phyloP scores from a whole-genome alignment of 2,888 invertebrate genomes.

The Cephonodes hylas region DNA sequence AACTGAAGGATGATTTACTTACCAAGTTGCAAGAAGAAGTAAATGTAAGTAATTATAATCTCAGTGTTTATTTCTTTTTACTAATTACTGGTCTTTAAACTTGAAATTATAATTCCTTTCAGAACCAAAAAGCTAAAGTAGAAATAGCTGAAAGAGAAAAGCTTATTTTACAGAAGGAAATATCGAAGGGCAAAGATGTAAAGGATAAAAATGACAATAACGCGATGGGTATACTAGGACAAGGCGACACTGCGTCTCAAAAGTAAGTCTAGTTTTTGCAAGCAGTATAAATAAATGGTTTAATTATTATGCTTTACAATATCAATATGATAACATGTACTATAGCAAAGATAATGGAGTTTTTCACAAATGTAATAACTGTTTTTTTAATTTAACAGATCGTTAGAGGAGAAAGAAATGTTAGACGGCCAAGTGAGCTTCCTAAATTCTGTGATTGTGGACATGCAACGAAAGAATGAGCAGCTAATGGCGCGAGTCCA shows the following conservation, averaged over 20 bases:
- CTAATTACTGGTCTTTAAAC: not conserved
- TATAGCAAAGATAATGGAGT: no score
- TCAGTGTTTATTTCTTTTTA: not conserved
- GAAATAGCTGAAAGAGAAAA: slow-evolving; percentile 70
- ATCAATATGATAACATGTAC: no score
- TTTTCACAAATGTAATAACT: not conserved
- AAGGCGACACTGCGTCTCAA: slow-evolving; percentile 53
- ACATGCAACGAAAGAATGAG: slow-evolving; percentile 96
- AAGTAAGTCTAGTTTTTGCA: slow-evolving; percentile 55
- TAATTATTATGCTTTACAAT: no score
- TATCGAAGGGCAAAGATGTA: slow-evolving; percentile 47
- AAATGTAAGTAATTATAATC: slow-evolving; percentile 46
- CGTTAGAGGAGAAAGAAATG: slow-evolving; percentile 83
- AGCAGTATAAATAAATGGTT: no score
- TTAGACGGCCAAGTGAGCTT: slow-evolving; percentile 91
- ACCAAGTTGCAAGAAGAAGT: slow-evolving; percentile 65
- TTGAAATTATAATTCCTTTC: slow-evolving; percentile 27
- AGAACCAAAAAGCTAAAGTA: slow-evolving; percentile 64
- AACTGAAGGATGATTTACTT: slow-evolving; percentile 62
- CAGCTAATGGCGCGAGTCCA: slow-evolving; percentile 89
- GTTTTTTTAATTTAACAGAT: slow-evolving; percentile 31
- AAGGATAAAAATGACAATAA: slow-evolving; percentile 71
- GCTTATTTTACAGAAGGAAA: slow-evolving; percentile 59
- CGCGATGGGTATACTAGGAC: slow-evolving; percentile 54
- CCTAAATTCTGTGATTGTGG: slow-evolving; percentile 97